A percentile compares a stretch with the other conserved stretches of the same genome.
These are phyloP conservation scores for Smutsia gigantea DNA, from an alignment of 2,797 vertebrate species.

Conservation along the genomic window DNA sequence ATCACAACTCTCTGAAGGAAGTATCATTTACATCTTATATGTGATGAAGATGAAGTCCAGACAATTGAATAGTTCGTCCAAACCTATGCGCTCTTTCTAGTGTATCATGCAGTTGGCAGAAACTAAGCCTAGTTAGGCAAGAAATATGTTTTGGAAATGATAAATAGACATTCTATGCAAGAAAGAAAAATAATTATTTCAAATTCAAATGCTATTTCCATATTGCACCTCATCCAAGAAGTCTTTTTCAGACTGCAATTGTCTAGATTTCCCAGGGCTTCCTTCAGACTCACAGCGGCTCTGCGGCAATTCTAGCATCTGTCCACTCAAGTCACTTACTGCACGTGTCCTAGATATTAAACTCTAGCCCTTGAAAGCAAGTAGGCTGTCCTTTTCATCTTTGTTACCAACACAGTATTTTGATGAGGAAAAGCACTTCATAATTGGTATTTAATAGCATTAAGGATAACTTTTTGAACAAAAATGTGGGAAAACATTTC, in stretches of 20 bases:
- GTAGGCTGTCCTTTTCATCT: neutral
- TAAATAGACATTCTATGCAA: neutral
- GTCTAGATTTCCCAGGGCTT: neutral
- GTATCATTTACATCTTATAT: neutral
- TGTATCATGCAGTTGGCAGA: neutral
- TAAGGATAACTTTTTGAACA: neutral
- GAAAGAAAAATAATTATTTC: neutral
- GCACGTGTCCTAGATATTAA: neutral
- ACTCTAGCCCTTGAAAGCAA: neutral
- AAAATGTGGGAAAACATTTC: constrained; percentile 9
- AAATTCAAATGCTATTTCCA: neutral
- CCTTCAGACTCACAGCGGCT: neutral
- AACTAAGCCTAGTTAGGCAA: neutral
- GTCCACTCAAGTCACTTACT: neutral
- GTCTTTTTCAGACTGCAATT: neutral
- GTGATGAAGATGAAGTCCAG: neutral
- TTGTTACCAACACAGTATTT: neutral
- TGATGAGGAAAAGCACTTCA: neutral
- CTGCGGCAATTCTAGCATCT: rapidly evolving
- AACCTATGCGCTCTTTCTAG: neutral
- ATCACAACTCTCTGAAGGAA: neutral
- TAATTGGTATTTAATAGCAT: neutral
- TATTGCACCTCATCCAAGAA: neutral
- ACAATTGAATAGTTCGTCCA: neutral
- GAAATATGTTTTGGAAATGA: neutral